Percentiles rank a stretch among this genome's conserved stretches.
Conservation (phyloP, 1,140 invertebrate genomes). For the Archegozetes longisetosus region DNA sequence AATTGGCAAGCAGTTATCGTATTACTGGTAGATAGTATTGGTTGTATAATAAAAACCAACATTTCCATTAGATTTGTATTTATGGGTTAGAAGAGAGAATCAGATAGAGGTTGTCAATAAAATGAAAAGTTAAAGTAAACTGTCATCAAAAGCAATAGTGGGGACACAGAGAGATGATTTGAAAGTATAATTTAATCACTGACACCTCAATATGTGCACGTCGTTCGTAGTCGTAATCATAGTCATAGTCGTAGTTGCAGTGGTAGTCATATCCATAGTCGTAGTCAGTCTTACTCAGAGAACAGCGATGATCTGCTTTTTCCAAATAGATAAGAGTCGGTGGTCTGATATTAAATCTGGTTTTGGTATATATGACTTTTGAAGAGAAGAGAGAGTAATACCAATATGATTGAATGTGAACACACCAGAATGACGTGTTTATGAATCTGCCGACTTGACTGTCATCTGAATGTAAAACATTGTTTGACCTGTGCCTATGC, state of each 20-base stretch:
- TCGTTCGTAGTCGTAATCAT: not conserved
- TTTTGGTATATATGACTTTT: not conserved
- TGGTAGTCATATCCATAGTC: no score
- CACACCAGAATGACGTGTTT: not conserved
- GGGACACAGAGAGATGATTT: not conserved
- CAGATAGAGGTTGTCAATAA: not conserved
- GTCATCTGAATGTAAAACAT: not conserved
- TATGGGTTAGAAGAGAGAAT: not conserved
- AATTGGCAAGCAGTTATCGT: no score
- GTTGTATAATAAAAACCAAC: no score
- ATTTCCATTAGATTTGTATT: no score
- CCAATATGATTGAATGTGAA: not conserved
- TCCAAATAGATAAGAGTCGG: no score
- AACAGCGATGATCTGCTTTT: no score
- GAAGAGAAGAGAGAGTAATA: not conserved
- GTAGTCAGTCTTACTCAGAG: no score
- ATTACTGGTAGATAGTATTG: no score
- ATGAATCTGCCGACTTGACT: not conserved
- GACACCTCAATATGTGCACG: not conserved
- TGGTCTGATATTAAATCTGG: not conserved
- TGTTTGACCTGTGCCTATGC: not conserved
- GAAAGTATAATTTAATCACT: not conserved
- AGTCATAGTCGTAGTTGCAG: not conserved
- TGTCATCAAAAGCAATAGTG: not conserved
- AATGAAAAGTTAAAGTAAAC: not conserved